phyloP scores from a whole-genome alignment of 2,888 invertebrate species.

The Strigamia transsilvanica region DNA sequence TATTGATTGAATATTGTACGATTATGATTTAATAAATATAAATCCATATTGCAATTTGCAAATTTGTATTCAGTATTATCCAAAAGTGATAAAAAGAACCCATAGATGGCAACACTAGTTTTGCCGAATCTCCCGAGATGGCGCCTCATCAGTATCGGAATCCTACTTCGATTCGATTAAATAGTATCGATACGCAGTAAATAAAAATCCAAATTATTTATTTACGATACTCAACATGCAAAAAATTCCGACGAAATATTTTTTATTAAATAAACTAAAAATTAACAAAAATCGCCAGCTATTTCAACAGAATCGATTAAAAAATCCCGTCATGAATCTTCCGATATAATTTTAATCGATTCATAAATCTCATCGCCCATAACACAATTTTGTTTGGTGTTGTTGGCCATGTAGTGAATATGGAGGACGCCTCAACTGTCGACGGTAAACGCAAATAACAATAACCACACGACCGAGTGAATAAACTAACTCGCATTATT shows the following conservation, averaged over 20 bases:
- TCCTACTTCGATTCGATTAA: too few relatives aligned
- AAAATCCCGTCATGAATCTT: not conserved
- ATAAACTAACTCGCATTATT: not conserved
- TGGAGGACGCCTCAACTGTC: slow-evolving; percentile 38
- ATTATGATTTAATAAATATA: too few relatives aligned
- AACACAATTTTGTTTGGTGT: not conserved
- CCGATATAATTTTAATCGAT: slow-evolving; percentile 8
- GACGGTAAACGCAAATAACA: not conserved
- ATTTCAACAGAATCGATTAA: not conserved
- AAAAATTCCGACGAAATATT: not conserved
- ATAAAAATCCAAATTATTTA: too few relatives aligned
- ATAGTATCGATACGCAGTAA: too few relatives aligned
- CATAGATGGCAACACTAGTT: too few relatives aligned
- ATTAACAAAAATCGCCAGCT: not conserved
- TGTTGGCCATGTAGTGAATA: slow-evolving; percentile 25
- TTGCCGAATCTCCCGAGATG: too few relatives aligned
- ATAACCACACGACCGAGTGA: not conserved
- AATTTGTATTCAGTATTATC: too few relatives aligned
- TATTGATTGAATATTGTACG: too few relatives aligned
- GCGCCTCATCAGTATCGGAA: too few relatives aligned
- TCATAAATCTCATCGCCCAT: not conserved
- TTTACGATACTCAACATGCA: too few relatives aligned
- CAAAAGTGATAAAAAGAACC: too few relatives aligned
- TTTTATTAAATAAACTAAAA: not conserved
- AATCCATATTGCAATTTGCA: too few relatives aligned